Conservation (phyloP, 2,888 invertebrate species). For the Sialis fuliginosa region DNA sequence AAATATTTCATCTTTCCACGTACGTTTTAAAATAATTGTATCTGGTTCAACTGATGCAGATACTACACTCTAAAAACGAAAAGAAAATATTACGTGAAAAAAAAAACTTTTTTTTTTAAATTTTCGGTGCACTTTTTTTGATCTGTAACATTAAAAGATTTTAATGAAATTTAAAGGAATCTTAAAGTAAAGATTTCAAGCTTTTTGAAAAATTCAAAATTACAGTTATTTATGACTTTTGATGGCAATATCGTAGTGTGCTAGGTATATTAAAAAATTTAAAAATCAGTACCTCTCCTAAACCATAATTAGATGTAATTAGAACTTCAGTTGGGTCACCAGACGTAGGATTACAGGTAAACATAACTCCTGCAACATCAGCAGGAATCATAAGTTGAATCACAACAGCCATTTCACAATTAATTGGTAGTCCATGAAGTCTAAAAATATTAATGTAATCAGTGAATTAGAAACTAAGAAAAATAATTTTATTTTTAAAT, state of each 20-base stretch:
- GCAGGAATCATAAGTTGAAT: slow-evolving; percentile 60
- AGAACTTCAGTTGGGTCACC: slow-evolving; percentile 48
- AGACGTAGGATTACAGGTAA: slow-evolving; percentile 59
- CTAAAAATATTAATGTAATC: slow-evolving; percentile 23
- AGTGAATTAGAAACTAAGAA: background rate
- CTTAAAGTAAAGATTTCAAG: too few relatives aligned
- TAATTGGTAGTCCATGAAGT: slow-evolving; percentile 52
- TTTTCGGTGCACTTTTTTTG: too few relatives aligned
- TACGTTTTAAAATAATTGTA: slow-evolving; percentile 38
- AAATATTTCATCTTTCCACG: slow-evolving; percentile 26
- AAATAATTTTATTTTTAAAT: too few relatives aligned
- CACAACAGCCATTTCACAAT: slow-evolving; percentile 58
- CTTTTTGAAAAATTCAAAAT: too few relatives aligned
- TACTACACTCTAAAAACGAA: slow-evolving; percentile 48
- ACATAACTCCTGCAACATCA: slow-evolving; percentile 60
- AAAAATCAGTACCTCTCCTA: slow-evolving; percentile 50
- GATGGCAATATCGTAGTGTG: too few relatives aligned
- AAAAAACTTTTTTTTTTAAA: background rate
- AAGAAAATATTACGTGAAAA: background rate
- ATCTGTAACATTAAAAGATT: too few relatives aligned
- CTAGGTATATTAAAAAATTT: background rate
- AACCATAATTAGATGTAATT: slow-evolving; percentile 64
- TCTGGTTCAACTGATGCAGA: slow-evolving; percentile 65
- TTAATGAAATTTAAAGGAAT: too few relatives aligned
- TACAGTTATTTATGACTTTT: background rate